Percentiles rank a stretch among this genome's conserved stretches.
These are phyloP conservation scores for Lepidurus packardi DNA, from an alignment of 1,140 invertebrate genomes.

Conservation along the genomic window DNA sequence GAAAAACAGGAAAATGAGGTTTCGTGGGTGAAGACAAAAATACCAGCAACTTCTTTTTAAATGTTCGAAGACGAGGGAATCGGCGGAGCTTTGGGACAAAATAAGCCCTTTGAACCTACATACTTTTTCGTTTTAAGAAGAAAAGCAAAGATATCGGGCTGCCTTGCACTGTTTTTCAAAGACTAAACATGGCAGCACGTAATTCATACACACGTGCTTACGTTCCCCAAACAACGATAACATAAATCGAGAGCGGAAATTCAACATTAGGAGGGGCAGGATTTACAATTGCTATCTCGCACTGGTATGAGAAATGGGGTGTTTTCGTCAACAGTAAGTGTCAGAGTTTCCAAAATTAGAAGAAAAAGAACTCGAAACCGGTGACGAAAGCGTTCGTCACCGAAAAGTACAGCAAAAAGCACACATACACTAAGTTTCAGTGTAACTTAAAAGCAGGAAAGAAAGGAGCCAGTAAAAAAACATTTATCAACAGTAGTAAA, in stretches of 20 bases:
- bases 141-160: background rate
- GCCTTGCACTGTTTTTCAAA: background rate
- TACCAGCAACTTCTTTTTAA: background rate
- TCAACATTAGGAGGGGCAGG: background rate
- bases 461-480: background rate
- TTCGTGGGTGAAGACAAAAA: background rate
- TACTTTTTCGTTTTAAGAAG: background rate
- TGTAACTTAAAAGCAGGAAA: slow-evolving; percentile 1
- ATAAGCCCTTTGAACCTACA: background rate
- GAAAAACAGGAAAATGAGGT: background rate
- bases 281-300: background rate
- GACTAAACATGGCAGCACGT: background rate
- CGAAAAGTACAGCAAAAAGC: background rate
- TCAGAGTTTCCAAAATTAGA: background rate
- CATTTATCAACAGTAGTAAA: background rate
- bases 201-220: background rate
- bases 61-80: background rate
- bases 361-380: background rate
- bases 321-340: background rate
- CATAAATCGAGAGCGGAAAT: background rate
- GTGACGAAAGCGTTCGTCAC: background rate
- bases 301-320: background rate
- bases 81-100: background rate
- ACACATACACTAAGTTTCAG: background rate
- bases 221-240: background rate